Percentiles rank a stretch among this genome's conserved stretches.
phyloP scores from a whole-genome alignment of 2,888 invertebrate species.

The Latrodectus hesperus region DNA sequence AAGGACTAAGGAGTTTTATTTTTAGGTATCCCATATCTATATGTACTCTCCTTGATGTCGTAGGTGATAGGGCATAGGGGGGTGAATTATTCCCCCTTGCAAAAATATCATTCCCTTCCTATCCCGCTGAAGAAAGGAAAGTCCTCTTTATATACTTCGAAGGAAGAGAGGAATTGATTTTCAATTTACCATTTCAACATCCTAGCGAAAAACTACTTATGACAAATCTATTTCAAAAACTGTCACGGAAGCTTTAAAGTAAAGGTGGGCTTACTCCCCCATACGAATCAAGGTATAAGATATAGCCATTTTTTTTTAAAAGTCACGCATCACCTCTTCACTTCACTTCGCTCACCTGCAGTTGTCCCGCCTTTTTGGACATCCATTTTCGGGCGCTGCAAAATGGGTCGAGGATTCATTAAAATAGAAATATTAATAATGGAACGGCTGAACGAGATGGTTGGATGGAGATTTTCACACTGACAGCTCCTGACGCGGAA shows the following conservation, averaged over 20 bases:
- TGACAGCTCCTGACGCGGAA: slow-evolving; percentile 31
- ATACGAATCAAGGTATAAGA: slow-evolving; percentile 8
- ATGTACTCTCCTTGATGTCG: neutral
- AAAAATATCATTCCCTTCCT: slow-evolving; percentile 52
- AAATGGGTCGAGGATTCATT: slow-evolving; percentile 35
- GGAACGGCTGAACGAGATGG: slow-evolving; percentile 5
- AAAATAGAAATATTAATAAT: slow-evolving; percentile 61
- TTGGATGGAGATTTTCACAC: slow-evolving; percentile 1
- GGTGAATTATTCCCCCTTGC: slow-evolving; percentile 2
- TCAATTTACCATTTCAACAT: slow-evolving; percentile 56
- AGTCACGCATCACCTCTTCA: slow-evolving; percentile 6
- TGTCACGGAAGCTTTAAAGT: slow-evolving; percentile 22
- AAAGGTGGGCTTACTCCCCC: neutral
- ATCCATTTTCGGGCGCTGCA: neutral
- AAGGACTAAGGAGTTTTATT: too few species aligned
- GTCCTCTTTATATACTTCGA: slow-evolving; percentile 30
- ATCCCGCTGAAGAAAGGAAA: slow-evolving; percentile 28
- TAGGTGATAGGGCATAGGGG: neutral
- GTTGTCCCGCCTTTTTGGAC: too few species aligned
- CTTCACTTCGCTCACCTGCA: neutral
- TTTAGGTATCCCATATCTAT: neutral
- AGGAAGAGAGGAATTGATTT: slow-evolving; percentile 44
- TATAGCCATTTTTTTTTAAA: slow-evolving; percentile 17
- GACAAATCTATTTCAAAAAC: slow-evolving; percentile 63
- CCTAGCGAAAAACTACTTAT: slow-evolving; percentile 10